Percentiles rank a stretch among this genome's conserved stretches.
Conservation (phyloP, 2,113 vertebrate genomes). For the Tragelaphus imberbis region DNA sequence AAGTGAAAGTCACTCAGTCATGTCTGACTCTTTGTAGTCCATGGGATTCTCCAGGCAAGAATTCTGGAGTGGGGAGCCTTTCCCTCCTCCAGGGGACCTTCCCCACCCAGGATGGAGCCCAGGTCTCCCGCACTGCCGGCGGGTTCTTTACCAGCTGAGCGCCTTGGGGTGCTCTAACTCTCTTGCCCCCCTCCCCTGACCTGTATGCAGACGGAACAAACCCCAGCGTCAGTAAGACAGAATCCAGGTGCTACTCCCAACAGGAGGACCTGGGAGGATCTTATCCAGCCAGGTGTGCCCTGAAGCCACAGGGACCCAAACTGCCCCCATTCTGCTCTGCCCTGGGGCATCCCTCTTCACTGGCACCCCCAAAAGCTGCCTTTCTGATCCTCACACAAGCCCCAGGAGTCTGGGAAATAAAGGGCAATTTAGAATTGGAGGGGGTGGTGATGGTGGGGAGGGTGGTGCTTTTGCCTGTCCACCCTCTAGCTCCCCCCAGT, state of each 20-base stretch:
- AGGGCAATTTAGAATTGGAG: fast-evolving
- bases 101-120: neutral
- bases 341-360: fast-evolving
- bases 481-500: fast-evolving
- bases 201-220: fast-evolving
- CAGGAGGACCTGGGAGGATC: fast-evolving
- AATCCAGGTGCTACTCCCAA: fast-evolving
- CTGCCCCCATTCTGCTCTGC: no score
- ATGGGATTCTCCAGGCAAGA: neutral
- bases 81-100: neutral
- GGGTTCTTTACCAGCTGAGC: fast-evolving
- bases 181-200: fast-evolving
- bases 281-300: fast-evolving
- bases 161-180: neutral
- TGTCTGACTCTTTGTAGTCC: neutral
- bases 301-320: neutral
- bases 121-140: neutral
- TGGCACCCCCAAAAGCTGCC: neutral
- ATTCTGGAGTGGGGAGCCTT: neutral
- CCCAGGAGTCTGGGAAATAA: fast-evolving
- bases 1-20: neutral
- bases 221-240: fast-evolving
- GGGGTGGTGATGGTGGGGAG: no score
- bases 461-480: neutral
- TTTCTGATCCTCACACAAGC: neutral